phyloP scores from a whole-genome alignment of 2,888 invertebrate species.

The Heliconius sara region DNA sequence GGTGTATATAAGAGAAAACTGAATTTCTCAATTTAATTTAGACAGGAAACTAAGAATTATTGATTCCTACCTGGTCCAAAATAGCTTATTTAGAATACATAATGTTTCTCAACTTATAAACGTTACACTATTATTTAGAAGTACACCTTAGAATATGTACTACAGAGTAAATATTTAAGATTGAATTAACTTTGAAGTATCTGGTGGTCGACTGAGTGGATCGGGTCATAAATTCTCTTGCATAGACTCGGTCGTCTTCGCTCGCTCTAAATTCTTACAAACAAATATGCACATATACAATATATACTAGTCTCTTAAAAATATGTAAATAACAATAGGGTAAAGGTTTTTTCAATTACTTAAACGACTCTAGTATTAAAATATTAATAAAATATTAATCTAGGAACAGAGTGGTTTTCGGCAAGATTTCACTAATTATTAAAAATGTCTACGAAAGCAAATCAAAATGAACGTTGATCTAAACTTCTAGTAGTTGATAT shows the following conservation, averaged over 20 bases:
- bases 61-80: no score
- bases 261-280: not conserved
- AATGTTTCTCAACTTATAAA: no score
- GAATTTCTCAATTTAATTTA: no score
- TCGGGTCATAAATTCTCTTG: not conserved
- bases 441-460: not conserved
- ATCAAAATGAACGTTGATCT: no score
- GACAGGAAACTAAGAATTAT: no score
- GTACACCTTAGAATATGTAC: not conserved
- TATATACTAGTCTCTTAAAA: not conserved
- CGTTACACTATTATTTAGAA: not conserved
- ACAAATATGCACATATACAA: not conserved
- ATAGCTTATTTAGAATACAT: no score
- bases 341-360: no score
- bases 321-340: no score
- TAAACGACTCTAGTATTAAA: no score
- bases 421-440: no score
- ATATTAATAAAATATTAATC: not conserved
- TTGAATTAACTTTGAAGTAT: conserved; percentile 5
- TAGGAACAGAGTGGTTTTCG: not conserved
- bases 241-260: not conserved
- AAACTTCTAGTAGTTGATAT: not conserved
- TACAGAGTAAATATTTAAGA: not conserved
- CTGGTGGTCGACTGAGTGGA: not conserved
- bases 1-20: no score